phyloP scores from a whole-genome alignment of 1,140 invertebrate genomes.

The Tetragonula clypearis region DNA sequence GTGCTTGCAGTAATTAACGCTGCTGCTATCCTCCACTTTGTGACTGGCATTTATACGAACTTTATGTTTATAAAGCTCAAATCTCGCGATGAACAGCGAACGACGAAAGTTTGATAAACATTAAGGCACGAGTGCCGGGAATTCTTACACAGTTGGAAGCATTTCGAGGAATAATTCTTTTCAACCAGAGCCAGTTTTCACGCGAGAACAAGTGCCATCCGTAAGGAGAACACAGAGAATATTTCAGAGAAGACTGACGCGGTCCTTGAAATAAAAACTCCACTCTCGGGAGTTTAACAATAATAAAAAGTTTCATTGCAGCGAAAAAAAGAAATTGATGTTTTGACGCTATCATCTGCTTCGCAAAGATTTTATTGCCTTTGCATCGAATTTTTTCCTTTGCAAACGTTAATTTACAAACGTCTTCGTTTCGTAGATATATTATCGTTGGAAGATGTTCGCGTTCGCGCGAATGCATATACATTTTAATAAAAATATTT shows the following conservation, averaged over 20 bases:
- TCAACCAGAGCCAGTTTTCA: background rate
- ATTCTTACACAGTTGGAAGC: no score
- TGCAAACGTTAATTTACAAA: no score
- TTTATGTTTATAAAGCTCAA: no score
- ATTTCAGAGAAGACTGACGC: background rate
- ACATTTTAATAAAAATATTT: background rate
- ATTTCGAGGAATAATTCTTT: constrained; percentile 5
- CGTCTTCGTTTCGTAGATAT: no score
- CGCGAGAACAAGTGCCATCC: background rate
- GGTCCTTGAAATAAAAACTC: background rate
- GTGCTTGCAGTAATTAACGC: constrained; percentile 52
- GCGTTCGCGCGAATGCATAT: no score
- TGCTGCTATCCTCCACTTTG: background rate
- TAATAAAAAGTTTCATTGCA: background rate
- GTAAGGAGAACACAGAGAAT: background rate
- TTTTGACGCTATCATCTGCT: background rate
- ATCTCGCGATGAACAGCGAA: no score
- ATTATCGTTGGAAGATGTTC: no score
- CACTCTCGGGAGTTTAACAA: background rate
- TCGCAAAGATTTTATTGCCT: no score
- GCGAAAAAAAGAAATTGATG: background rate
- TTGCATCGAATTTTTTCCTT: no score
- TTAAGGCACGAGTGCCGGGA: background rate
- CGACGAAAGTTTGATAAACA: background rate
- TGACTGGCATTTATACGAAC: background rate